Evolutionary conservation across 1,140 invertebrate genomes (phyloP).

Genomic region (Procambarus clarkii): DNA sequence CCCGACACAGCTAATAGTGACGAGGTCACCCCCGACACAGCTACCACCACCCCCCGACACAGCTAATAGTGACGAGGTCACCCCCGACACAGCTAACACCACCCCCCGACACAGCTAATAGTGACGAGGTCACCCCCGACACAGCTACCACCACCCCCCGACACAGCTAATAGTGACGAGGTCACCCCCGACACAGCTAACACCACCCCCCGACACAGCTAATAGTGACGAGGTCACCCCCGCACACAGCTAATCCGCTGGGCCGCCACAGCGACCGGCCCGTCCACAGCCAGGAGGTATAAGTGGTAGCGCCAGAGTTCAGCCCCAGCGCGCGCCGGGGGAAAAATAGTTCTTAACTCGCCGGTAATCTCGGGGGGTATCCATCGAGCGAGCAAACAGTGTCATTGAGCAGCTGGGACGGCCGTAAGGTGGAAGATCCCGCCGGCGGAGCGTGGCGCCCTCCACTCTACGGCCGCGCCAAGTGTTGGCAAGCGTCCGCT

Average conservation of each 20-base stretch:
- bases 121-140: too few species aligned
- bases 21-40: too few species aligned
- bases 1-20: too few species aligned
- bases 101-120: too few species aligned
- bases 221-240: background rate
- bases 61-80: too few species aligned
- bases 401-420: slow-evolving; percentile 28
- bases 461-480: slow-evolving; percentile 22
- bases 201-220: background rate
- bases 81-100: too few species aligned
- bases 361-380: slow-evolving; percentile 43
- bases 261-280: background rate
- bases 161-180: too few species aligned
- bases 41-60: too few species aligned
- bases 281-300: background rate
- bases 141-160: too few species aligned
- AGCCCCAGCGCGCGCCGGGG: background rate
- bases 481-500: slow-evolving; percentile 43
- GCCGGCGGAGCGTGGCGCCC: background rate
- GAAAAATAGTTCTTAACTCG: slow-evolving; percentile 60
- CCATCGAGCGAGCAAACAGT: slow-evolving; percentile 46
- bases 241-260: background rate
- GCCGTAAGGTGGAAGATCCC: slow-evolving; percentile 37
- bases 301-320: background rate
- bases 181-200: too few species aligned